A percentile compares a stretch with the other conserved stretches of the same genome.
These are phyloP conservation scores for Latrodectus geometricus DNA, from an alignment of 1,140 invertebrate species.

Conservation along the genomic window DNA sequence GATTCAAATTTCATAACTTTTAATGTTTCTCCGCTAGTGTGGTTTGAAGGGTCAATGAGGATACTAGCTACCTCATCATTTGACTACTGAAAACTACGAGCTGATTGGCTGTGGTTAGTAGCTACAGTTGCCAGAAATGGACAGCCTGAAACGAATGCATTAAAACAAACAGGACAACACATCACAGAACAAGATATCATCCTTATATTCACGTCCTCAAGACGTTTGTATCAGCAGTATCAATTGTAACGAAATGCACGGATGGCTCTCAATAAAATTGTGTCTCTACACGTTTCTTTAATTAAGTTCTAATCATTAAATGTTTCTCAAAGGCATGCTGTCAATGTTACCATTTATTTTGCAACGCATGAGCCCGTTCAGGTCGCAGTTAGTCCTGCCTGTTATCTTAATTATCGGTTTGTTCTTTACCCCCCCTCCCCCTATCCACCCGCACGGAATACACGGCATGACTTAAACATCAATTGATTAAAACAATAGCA, in stretches of 20 bases:
- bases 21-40: no score
- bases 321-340: neutral
- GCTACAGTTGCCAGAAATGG: no score
- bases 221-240: neutral
- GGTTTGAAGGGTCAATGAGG: no score
- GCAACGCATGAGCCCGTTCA: neutral
- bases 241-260: slow-evolving; percentile 43
- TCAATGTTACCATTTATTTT: neutral
- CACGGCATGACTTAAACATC: neutral
- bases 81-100: no score
- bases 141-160: no score
- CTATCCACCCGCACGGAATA: neutral
- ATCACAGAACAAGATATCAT: no score
- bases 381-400: neutral
- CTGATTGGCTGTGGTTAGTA: no score
- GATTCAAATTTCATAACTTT: no score
- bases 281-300: slow-evolving; percentile 28
- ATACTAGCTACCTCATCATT: no score
- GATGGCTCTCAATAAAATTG: slow-evolving; percentile 33
- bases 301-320: slow-evolving; percentile 44
- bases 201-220: no score
- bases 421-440: neutral
- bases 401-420: neutral
- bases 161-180: no score
- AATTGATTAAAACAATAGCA: neutral